Evolutionary conservation across 2,888 invertebrate species (phyloP).

Genomic region (Caenorhabditis virilis): DNA sequence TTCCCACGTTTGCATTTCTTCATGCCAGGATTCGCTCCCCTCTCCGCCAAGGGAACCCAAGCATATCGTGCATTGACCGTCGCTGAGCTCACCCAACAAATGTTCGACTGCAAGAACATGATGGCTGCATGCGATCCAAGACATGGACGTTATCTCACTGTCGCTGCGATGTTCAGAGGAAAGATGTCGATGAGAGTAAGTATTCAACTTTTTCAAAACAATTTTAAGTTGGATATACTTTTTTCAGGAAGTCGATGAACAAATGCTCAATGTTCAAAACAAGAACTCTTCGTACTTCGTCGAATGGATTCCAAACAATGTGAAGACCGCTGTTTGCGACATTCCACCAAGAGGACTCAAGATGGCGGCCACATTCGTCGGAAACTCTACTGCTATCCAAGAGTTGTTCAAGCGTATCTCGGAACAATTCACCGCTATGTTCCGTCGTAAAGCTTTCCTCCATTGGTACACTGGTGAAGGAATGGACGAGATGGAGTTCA

Average conservation of each 20-base stretch:
- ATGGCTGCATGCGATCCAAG: conserved; percentile 73
- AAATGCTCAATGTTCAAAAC: conserved; percentile 92
- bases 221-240: too few species aligned
- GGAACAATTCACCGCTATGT: conserved; percentile 90
- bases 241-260: conserved; percentile 82
- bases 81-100: conserved; percentile 78
- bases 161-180: conserved; percentile 75
- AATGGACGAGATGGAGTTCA: conserved; percentile 96
- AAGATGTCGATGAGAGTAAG: conserved; percentile 75
- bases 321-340: conserved; percentile 86
- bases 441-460: conserved; percentile 90
- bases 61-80: conserved; percentile 77
- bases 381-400: conserved; percentile 87
- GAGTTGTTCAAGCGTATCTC: conserved; percentile 87
- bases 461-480: conserved; percentile 97
- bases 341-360: conserved; percentile 88
- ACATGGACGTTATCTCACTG: conserved; percentile 74
- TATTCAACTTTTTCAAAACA: too few species aligned
- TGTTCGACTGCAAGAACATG: conserved; percentile 75
- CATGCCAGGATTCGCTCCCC: conserved; percentile 81
- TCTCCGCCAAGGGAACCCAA: conserved; percentile 79
- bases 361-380: conserved; percentile 91
- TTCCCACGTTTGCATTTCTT: conserved; percentile 80
- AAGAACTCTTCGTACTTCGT: conserved; percentile 87
- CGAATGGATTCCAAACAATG: conserved; percentile 89